Percentiles rank a stretch among this genome's conserved stretches.
Conservation (phyloP, 2,797 vertebrate genomes). For the Valencia hispanica region DNA sequence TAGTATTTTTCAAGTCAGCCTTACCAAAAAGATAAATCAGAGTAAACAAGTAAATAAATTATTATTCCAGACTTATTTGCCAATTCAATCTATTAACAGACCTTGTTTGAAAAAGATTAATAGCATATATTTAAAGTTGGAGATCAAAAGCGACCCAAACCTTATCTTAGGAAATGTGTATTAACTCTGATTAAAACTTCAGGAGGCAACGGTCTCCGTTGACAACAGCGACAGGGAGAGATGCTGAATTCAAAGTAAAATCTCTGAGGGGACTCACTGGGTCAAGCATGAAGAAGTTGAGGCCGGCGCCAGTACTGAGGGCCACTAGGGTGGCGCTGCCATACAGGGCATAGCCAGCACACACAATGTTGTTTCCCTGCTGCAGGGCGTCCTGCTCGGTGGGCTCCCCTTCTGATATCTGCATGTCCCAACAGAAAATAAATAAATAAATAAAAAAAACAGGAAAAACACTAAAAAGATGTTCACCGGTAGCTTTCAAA, state of each 20-base stretch:
- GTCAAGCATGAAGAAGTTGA: conserved; percentile 96
- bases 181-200: not conserved
- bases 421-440: conserved; percentile 7
- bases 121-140: not conserved
- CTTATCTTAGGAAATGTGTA: too few species aligned
- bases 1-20: too few species aligned
- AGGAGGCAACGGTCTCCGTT: not conserved
- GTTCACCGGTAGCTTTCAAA: too few species aligned
- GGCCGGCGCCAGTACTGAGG: conserved; percentile 90
- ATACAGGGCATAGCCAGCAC: conserved; percentile 93
- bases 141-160: not conserved
- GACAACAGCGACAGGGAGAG: too few species aligned
- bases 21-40: too few species aligned
- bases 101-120: not conserved
- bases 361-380: conserved; percentile 88
- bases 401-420: conserved; percentile 85
- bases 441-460: too few species aligned
- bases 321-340: conserved; percentile 94
- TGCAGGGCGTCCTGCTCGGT: conserved; percentile 90
- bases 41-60: too few species aligned
- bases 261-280: conserved; percentile 80
- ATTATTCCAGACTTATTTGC: not conserved
- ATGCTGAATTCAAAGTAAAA: too few species aligned
- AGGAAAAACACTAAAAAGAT: too few species aligned
- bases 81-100: not conserved